Percentiles rank a stretch among this genome's conserved stretches.
phyloP scores from a whole-genome alignment of 2,797 vertebrate species.

The Sebastes variabilis region DNA sequence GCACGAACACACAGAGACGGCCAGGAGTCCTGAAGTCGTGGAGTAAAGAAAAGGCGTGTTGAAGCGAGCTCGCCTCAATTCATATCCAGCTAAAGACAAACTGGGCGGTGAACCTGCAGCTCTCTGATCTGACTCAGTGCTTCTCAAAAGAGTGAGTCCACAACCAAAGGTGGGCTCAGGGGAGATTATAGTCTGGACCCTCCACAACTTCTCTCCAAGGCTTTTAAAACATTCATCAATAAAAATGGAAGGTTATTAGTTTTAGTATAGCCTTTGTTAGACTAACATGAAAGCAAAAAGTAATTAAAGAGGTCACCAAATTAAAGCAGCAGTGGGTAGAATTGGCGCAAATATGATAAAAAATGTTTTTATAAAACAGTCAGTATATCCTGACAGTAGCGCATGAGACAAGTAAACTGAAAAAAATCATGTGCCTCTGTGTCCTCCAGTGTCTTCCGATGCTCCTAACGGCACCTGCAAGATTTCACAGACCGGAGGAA shows the following conservation, averaged over 20 bases:
- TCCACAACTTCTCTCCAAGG: not conserved
- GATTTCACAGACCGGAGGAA: too few species aligned
- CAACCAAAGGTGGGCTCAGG: slow-evolving; percentile 5
- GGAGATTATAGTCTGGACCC: slow-evolving; percentile 1
- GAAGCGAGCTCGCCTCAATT: slow-evolving; percentile 58
- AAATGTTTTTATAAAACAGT: too few species aligned
- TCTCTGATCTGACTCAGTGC: slow-evolving; percentile 64
- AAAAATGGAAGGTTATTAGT: not conserved
- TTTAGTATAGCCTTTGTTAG: not conserved
- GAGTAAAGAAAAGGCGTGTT: slow-evolving; percentile 67
- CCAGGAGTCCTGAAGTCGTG: slow-evolving; percentile 33
- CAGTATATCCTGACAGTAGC: too few species aligned
- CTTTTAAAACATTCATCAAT: not conserved
- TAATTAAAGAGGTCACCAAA: not conserved
- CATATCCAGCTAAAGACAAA: slow-evolving; percentile 64
- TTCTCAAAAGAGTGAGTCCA: slow-evolving; percentile 36
- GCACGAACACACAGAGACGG: not conserved
- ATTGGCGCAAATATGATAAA: too few species aligned
- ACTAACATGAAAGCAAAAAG: not conserved
- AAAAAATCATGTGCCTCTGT: too few species aligned
- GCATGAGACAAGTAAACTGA: too few species aligned
- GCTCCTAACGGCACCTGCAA: too few species aligned
- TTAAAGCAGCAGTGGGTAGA: too few species aligned
- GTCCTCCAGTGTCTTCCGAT: too few species aligned
- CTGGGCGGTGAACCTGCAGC: slow-evolving; percentile 51